Conservation (phyloP, 2,113 vertebrate genomes). For the Fulmarus glacialis region DNA sequence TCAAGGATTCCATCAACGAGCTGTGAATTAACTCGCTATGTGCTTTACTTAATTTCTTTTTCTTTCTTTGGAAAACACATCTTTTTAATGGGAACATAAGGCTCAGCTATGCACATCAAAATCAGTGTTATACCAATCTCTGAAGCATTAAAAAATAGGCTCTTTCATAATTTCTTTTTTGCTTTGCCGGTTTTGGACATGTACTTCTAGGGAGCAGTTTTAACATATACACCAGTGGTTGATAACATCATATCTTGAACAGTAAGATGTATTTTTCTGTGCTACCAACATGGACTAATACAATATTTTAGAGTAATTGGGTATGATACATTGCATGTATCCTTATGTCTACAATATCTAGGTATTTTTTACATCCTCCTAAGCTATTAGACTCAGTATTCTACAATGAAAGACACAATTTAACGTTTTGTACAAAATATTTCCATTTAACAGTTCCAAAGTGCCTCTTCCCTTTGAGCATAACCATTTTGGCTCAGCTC, state of each 20-base stretch:
- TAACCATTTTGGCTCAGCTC: slow-evolving; percentile 53
- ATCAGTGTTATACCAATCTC: not conserved
- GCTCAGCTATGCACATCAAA: not conserved
- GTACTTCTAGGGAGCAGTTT: not conserved
- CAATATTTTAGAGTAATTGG: not conserved
- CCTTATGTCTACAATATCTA: not conserved
- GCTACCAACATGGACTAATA: not conserved
- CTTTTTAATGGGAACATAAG: not conserved
- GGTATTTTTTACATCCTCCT: slow-evolving; percentile 26
- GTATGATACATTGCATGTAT: not conserved
- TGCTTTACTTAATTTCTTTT: not conserved
- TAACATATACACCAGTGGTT: not conserved
- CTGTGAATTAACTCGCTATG: not conserved
- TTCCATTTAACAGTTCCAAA: slow-evolving; percentile 64
- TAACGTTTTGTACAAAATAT: slow-evolving; percentile 66
- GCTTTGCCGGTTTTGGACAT: not conserved
- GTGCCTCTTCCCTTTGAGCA: slow-evolving; percentile 37
- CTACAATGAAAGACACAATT: slow-evolving; percentile 43
- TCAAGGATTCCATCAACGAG: slow-evolving; percentile 19
- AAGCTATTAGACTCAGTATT: slow-evolving; percentile 32
- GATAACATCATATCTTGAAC: not conserved
- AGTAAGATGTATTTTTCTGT: not conserved
- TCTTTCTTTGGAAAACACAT: not conserved
- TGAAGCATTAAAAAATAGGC: not conserved
- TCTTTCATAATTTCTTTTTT: not conserved